Evolutionary conservation across 1,140 invertebrate species (phyloP).

Genomic region (Rhopalosiphum maidis): DNA sequence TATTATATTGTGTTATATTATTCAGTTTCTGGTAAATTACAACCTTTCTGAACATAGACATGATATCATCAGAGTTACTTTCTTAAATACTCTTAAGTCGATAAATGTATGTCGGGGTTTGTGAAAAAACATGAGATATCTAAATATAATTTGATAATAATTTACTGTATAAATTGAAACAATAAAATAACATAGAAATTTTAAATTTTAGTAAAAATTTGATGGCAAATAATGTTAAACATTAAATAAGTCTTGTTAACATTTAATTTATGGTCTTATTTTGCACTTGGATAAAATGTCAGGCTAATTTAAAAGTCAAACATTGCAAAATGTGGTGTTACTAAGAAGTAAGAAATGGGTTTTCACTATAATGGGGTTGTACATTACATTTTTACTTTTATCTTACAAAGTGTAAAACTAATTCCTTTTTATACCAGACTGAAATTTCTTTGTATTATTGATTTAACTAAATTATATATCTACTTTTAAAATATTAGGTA

Average conservation of each 20-base stretch:
- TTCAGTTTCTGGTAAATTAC: neutral
- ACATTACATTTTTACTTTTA: neutral
- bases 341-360: neutral
- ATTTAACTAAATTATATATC: neutral
- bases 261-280: neutral
- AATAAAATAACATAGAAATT: neutral
- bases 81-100: neutral
- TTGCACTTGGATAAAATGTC: neutral
- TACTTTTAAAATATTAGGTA: neutral
- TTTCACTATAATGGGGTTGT: neutral
- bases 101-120: neutral
- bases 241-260: neutral
- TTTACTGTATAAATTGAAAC: neutral
- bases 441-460: neutral
- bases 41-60: neutral
- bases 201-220: neutral
- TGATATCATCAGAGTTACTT: neutral
- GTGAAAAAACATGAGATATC: neutral
- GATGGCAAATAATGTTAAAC: neutral
- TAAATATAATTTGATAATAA: neutral
- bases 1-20: neutral
- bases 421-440: neutral
- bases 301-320: neutral
- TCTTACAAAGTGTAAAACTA: neutral
- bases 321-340: neutral